Conservation (phyloP, 1,140 invertebrate species). For the Drosophila kikkawai region DNA sequence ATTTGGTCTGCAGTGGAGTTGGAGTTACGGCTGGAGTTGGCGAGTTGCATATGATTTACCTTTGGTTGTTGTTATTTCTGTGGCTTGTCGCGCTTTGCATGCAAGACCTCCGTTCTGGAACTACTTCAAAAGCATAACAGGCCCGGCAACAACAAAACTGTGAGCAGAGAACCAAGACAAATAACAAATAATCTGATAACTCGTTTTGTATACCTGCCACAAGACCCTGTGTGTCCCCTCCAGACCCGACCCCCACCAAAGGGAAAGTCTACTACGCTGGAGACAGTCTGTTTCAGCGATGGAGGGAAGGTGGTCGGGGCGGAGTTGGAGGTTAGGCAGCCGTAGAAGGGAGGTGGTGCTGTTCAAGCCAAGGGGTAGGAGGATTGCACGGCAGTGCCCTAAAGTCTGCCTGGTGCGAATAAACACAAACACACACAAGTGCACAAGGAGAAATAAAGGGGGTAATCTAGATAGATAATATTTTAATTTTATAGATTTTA, state of each 20-base stretch:
- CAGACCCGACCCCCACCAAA: slow-evolving; percentile 41
- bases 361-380: slow-evolving; percentile 10
- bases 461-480: neutral
- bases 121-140: slow-evolving; percentile 75
- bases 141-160: slow-evolving; percentile 31
- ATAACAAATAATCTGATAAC: slow-evolving; percentile 84
- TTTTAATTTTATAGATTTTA: neutral
- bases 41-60: slow-evolving; percentile 65
- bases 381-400: slow-evolving; percentile 65
- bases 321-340: neutral
- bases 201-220: slow-evolving; percentile 79
- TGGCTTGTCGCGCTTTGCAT: slow-evolving; percentile 76
- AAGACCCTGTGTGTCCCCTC: slow-evolving; percentile 13
- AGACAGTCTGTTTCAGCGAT: slow-evolving; percentile 23
- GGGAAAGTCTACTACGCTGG: slow-evolving; percentile 70
- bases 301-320: neutral
- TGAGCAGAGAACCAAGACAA: slow-evolving; percentile 64
- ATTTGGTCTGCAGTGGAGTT: slow-evolving; percentile 51
- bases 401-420: slow-evolving; percentile 76
- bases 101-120: slow-evolving; percentile 64
- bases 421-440: slow-evolving; percentile 29
- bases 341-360: slow-evolving; percentile 5
- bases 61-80: slow-evolving; percentile 48
- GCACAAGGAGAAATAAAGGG: neutral
- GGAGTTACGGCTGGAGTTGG: neutral